A percentile compares a stretch with the other conserved stretches of the same genome.
Conservation (phyloP, 1,140 invertebrate species). For the Eriosoma lanigerum region DNA sequence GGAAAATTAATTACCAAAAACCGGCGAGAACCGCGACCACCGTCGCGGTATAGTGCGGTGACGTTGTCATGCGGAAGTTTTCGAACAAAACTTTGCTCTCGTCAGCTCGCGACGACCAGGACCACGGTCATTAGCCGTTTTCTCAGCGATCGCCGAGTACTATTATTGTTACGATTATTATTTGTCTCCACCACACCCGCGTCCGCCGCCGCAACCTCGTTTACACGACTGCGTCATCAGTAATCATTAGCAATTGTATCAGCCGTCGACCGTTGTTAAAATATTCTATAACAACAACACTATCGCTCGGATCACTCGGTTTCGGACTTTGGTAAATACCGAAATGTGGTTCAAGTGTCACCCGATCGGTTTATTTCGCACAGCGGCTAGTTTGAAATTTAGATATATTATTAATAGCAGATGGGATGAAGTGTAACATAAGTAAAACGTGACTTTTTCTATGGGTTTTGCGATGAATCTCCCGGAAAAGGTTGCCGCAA, state of each 20-base stretch:
- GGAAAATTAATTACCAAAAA: background rate
- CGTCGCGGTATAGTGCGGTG: background rate
- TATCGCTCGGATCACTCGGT: background rate
- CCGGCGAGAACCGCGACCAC: background rate
- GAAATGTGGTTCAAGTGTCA: background rate
- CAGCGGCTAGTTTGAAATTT: background rate
- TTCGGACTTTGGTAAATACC: slow-evolving; percentile 4
- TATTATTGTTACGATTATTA: slow-evolving; percentile 26
- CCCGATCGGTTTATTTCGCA: background rate
- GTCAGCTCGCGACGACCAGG: too few relatives aligned
- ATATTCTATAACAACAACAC: background rate
- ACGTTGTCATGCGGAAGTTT: background rate
- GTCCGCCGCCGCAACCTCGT: too few relatives aligned
- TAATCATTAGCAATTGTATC: slow-evolving; percentile 8
- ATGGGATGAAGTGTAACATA: background rate
- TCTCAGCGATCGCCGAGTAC: too few relatives aligned
- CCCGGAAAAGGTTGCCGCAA: background rate
- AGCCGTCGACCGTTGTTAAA: too few relatives aligned
- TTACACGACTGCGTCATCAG: background rate
- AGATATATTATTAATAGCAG: too few relatives aligned
- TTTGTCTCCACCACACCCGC: background rate
- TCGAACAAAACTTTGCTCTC: background rate
- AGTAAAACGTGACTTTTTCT: slow-evolving; percentile 5
- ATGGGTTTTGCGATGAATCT: background rate
- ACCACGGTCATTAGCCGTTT: slow-evolving; percentile 8